Evolutionary conservation across 2,113 vertebrate genomes (phyloP), one percentile per base, ranked within the genome.

Genomic region (Cynopterus brachyotis): DNA sequence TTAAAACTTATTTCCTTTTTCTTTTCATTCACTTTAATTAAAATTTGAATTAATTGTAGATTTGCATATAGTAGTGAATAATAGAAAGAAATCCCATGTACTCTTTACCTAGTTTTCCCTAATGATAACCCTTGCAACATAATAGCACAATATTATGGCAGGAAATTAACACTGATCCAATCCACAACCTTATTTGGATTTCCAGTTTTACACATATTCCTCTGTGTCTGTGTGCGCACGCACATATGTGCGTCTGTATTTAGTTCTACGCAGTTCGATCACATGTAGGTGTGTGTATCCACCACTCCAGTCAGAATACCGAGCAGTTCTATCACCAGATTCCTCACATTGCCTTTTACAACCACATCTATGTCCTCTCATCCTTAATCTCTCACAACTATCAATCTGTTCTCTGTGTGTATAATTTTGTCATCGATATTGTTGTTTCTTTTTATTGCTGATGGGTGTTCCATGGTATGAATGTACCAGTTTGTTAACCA

Each of bases 21-120:
- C 40, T 13, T 94, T 97, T 94, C 13, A 37, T 20, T 66, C 67
- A 50, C 73, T 92, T 89, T 67, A 53, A 78, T 87, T 81, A 69
- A 76, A 59, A 69, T 72, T 89, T 86, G 57, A 89, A 32, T 70
- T 64, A 86, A 82, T 92, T 85, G 4, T 59, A 92, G 53, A 93
- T 93, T 90, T 42, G 45, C 9, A 83, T 53, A 6, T 19, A 67
- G 13, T 76, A 42, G 5, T 85, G 59, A 80, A 79, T 66, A 69
- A 90, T 75, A 37, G 9, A 37, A 8, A 73, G 28, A 40, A 73
- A 72, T 37, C 2, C 13, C 13, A 8, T 84, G n/a, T 62, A 45
- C 37, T 47, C 47, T 82, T 91, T 42, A 37, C 53, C 45, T 53
- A 81, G 35, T n/a, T 91, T 89, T 70, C 76, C 24, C 17, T 45